Base-by-base conservation (phyloP, 2,113 vertebrate genomes). In the Argyrosomus japonicus region DNA sequence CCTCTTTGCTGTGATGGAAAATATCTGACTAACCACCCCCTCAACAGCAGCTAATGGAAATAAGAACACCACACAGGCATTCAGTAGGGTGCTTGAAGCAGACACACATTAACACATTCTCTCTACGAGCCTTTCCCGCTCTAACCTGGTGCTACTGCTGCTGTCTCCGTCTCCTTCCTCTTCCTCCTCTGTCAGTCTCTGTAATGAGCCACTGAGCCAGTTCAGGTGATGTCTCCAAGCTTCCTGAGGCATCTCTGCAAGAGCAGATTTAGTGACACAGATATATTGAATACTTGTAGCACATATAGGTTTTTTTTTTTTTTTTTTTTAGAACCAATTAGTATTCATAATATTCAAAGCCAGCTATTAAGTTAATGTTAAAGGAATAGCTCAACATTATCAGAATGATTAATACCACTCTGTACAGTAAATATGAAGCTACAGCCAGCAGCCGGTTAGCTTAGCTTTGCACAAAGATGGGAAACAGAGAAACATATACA, bases 121-220 rank as follows among this genome's bases (percentile, higher is more conserved):
- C 71, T 72, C 56, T 53, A 40, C 1, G 1, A 77, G 57, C 36
- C 32, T 79, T 62, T 81, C 57, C 83, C 50, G 60, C 70, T 77
- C 89, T 85, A 75, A 94, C 92, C 92, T 90, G 80, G 47, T 71
- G 76, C 75, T 75, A 25, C 64, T 47, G 82, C 67, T 78, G 68
- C 80, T 10, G 51, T 68, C 83, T 63, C 32, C 62, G 2, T 75
- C 87, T 60, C 74, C 81, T 23, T 88, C 84, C 2, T 92, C 87
- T 74, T 87, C 83, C 61, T 94, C 94, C 91, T 96, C 95, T 53
- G 93, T 87, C 68, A 94, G 72, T 75, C 87, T 89, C 89, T 89
- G 96, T 69, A 99, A 90, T 72, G 92, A 96, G 84, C 92, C 76
- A 0, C 94, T 95, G 91, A 98, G 91, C 79, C 82, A 93, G 83